A percentile compares a stretch with the other conserved stretches of the same genome.
phyloP scores from a whole-genome alignment of 2,113 vertebrate genomes.

The Oenanthe oenanthe region DNA sequence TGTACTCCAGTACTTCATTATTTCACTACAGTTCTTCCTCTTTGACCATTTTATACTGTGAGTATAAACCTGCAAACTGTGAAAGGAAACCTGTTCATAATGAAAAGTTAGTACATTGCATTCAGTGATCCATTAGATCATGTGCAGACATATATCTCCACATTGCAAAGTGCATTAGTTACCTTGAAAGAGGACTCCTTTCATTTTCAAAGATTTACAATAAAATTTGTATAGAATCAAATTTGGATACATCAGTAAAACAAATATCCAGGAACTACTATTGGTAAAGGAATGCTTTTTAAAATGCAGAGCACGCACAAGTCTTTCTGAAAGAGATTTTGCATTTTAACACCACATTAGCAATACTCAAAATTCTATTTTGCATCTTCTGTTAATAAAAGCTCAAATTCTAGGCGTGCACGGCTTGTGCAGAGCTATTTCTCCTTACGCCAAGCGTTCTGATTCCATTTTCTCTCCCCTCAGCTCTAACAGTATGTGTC shows the following conservation, averaged over 20 bases:
- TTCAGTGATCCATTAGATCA: background rate
- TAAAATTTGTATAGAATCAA: background rate
- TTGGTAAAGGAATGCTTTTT: background rate
- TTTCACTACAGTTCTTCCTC: background rate
- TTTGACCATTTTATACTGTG: background rate
- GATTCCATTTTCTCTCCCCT: constrained; percentile 7
- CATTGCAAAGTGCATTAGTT: background rate
- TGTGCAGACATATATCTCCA: background rate
- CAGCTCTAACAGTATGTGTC: constrained; percentile 14
- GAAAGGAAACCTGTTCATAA: background rate
- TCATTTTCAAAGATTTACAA: background rate
- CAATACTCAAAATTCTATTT: constrained; percentile 6
- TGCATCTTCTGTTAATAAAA: constrained; percentile 12
- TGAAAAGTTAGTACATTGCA: background rate
- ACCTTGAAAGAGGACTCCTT: background rate
- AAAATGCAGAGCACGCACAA: background rate
- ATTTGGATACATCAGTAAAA: background rate
- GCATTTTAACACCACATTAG: background rate
- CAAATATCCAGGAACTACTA: background rate
- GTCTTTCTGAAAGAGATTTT: background rate
- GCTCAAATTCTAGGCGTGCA: background rate
- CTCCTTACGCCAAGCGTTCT: background rate
- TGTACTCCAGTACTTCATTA: background rate
- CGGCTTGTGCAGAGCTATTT: background rate
- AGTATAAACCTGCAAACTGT: background rate